These are phyloP conservation scores for Eciton burchellii DNA, from an alignment of 1,140 invertebrate genomes.

Conservation along the genomic window DNA sequence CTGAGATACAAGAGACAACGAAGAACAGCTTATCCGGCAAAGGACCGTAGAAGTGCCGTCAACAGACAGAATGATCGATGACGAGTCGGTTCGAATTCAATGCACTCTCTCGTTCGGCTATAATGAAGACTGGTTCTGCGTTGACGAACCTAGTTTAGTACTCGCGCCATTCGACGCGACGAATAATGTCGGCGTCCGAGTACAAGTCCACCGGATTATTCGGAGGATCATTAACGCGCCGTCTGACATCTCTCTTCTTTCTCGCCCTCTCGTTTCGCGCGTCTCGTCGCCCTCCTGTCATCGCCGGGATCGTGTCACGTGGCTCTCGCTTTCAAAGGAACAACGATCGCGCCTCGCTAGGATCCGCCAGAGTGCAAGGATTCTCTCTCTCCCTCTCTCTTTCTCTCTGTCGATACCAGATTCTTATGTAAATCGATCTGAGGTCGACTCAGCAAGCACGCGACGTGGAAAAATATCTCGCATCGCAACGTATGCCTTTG, in stretches of 20 bases:
- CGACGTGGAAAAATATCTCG: too few relatives aligned
- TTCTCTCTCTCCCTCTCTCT: too few relatives aligned
- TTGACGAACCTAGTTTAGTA: constrained; percentile 43
- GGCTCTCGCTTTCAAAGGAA: neutral
- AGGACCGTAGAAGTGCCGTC: constrained; percentile 9
- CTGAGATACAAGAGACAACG: constrained; percentile 8
- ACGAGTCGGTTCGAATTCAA: constrained; percentile 40
- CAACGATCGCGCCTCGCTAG: neutral
- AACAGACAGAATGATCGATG: constrained; percentile 26
- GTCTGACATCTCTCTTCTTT: neutral
- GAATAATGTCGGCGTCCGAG: neutral
- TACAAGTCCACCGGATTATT: neutral
- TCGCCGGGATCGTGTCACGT: neutral
- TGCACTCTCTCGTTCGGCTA: constrained; percentile 3
- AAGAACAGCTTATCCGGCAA: neutral
- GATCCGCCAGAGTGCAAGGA: neutral
- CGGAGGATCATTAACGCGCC: neutral
- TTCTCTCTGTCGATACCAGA: neutral
- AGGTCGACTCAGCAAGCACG: too few relatives aligned
- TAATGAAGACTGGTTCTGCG: constrained; percentile 55
- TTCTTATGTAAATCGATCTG: neutral
- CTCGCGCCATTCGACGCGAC: neutral
- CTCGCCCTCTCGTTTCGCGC: neutral
- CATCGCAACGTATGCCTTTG: too few relatives aligned
- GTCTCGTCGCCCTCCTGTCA: neutral